These are phyloP conservation scores for Paragorgia papillata DNA, from an alignment of 92 coral and sea anemone genomes.

Conservation along the genomic window DNA sequence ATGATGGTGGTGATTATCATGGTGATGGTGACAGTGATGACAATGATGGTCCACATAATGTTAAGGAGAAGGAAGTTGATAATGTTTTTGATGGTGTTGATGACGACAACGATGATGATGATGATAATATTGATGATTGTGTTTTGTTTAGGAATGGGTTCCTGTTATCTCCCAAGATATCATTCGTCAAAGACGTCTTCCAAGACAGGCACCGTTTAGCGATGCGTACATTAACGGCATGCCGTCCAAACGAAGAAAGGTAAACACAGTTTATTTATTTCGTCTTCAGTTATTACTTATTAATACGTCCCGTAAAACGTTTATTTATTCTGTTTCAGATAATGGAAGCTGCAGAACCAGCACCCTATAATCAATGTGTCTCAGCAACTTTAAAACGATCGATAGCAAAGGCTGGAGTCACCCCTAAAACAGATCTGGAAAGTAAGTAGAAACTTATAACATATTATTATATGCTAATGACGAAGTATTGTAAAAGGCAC, in stretches of 20 bases:
- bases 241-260: slow-evolving; percentile 95
- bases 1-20: too few species aligned
- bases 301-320: background rate
- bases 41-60: background rate
- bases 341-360: slow-evolving; percentile 69
- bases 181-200: slow-evolving; percentile 77
- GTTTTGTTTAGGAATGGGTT: slow-evolving; percentile 86
- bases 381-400: slow-evolving; percentile 81
- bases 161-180: slow-evolving; percentile 92
- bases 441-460: slow-evolving; percentile 50
- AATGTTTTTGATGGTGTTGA: background rate
- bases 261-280: background rate
- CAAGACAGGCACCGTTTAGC: slow-evolving; percentile 93
- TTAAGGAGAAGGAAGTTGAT: background rate
- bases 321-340: slow-evolving; percentile 48
- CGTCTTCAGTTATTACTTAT: background rate
- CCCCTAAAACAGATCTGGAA: slow-evolving; percentile 88
- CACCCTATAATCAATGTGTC: slow-evolving; percentile 67
- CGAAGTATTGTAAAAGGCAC: too few species aligned
- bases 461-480: too few species aligned
- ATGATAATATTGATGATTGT: background rate
- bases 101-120: background rate
- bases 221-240: slow-evolving; percentile 95
- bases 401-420: slow-evolving; percentile 81
- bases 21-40: background rate